Evolutionary conservation across 2,888 invertebrate genomes (phyloP).

Genomic region (Himalopsyche tibetana): DNA sequence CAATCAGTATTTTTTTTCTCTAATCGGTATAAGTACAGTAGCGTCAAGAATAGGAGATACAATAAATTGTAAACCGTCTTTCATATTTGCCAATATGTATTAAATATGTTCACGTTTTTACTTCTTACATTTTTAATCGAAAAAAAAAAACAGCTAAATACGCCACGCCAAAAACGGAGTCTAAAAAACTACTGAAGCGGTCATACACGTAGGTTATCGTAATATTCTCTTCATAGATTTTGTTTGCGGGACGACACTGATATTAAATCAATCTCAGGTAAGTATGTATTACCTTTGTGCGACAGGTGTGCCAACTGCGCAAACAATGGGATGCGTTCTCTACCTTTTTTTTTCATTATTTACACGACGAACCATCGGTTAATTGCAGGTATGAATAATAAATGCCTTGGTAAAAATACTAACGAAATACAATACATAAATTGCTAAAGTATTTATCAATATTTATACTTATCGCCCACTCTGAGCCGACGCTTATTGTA

Average conservation of each 20-base stretch:
- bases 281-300: background rate
- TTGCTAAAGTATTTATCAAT: too few species aligned
- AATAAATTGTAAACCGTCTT: background rate
- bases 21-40: background rate
- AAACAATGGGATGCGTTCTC: background rate
- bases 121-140: too few species aligned
- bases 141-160: too few species aligned
- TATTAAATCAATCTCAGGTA: background rate
- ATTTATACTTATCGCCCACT: too few species aligned
- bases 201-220: too few species aligned
- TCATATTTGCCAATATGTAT: too few species aligned
- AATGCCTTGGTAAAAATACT: background rate
- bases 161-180: too few species aligned
- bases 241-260: background rate
- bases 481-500: too few species aligned
- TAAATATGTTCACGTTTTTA: too few species aligned
- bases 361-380: background rate
- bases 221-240: too few species aligned
- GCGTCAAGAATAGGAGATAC: background rate
- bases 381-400: background rate
- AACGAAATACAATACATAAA: too few species aligned
- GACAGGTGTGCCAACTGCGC: slow-evolving; percentile 20
- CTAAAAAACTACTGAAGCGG: too few species aligned
- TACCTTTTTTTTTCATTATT: background rate
- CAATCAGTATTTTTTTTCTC: background rate